These are phyloP conservation scores for Hyperoplus lanceolatus DNA, from an alignment of 2,797 vertebrate genomes.

Conservation along the genomic window DNA sequence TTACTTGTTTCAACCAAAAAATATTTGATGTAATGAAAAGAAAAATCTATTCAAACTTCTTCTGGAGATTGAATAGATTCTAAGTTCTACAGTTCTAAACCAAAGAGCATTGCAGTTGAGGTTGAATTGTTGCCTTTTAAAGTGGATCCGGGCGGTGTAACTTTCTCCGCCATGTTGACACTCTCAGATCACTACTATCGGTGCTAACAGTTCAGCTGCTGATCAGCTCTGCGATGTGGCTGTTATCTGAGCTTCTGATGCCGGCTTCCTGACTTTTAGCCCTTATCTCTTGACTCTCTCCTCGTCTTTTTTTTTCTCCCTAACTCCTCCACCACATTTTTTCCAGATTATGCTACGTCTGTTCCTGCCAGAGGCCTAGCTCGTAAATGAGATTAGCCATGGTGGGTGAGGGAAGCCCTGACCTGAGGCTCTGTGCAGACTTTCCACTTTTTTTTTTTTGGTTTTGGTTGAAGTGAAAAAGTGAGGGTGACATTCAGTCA, in stretches of 20 bases:
- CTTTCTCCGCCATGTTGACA: slow-evolving; percentile 39
- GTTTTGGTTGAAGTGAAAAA: slow-evolving; percentile 38
- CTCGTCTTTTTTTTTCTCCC: neutral
- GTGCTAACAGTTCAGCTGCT: slow-evolving; percentile 34
- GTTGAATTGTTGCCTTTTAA: neutral
- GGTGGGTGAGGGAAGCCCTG: slow-evolving; percentile 66
- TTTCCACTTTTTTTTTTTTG: slow-evolving; percentile 39
- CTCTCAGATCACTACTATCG: slow-evolving; percentile 43
- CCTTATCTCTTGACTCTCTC: slow-evolving; percentile 44
- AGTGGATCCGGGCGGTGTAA: neutral
- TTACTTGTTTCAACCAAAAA: too few relatives aligned
- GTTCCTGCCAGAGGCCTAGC: slow-evolving; percentile 50
- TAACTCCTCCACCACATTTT: slow-evolving; percentile 44
- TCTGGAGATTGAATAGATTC: too few relatives aligned
- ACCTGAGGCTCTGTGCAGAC: slow-evolving; percentile 60
- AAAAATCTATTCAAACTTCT: too few relatives aligned
- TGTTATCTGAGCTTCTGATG: slow-evolving; percentile 54
- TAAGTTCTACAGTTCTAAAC: neutral
- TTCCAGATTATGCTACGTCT: slow-evolving; percentile 48
- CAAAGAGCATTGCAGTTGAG: neutral
- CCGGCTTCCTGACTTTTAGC: slow-evolving; percentile 36
- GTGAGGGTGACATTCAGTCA: slow-evolving; percentile 57
- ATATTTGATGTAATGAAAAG: too few relatives aligned
- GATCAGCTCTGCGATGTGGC: slow-evolving; percentile 41
- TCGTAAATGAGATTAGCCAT: slow-evolving; percentile 79